Base-by-base conservation (phyloP, 2,888 invertebrate genomes). In the Eilema depressum region DNA sequence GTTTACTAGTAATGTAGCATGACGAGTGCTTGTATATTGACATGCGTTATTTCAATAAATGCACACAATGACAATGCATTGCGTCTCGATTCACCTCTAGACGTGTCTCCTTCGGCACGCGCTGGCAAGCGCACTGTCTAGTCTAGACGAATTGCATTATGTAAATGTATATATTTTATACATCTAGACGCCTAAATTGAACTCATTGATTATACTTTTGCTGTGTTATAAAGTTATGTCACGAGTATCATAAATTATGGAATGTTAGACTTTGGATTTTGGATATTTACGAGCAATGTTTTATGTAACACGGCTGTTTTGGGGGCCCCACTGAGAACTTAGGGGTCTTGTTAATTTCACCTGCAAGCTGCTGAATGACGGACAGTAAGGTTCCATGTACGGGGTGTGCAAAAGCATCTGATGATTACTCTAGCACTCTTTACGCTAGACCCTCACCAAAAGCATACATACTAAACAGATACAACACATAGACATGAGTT, bases 111-210 rank as follows among this genome's bases (percentile, higher is more conserved):
- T 84, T 79, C 83, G 85, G 84, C 87, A 78, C 83, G 87, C 88
- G 88, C 83, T 82, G 82, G 81, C 86, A 85, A 85, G 88, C 88
- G 86, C 89, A 91, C 91, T 90, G 90, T 89, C 91, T 89, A 88
- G 93, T 93, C 93, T 94, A 94, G 94, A 94, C 94, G 93, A 93
- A 93, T 94, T 94, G 93, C 92, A 94, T 94, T 94, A 95, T 94
- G 92, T 89, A 90, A 93, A 94, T 93, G 87, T 88, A 89, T 87
- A 86, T 90, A 91, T 92, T n/a, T 87, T 87, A 89, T 85, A 85
- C 85, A 87, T 87, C 87, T 90, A 91, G 88, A 87, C 87, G 80
- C 82, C 86, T 88, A 88, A 89, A 89, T 88, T 87, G 84, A 80
- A 85, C 85, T 85, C 78, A 64, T 75, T 69, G 62, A 74, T 73